phyloP scores from a whole-genome alignment of 2,888 invertebrate species.

The Yponomeuta cagnagella region DNA sequence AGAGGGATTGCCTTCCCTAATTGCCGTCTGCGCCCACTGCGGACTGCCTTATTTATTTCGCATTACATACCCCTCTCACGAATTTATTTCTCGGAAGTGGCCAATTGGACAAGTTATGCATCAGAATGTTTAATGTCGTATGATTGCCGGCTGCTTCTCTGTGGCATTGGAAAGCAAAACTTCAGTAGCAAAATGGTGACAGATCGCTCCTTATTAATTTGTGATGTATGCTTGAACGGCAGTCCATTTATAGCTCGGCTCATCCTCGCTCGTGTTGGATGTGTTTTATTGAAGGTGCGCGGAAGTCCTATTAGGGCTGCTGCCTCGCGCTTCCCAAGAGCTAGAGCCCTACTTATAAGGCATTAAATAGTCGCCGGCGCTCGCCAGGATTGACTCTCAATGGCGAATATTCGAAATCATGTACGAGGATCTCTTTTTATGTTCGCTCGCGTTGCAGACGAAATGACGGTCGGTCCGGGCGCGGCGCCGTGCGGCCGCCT shows the following conservation, averaged over 20 bases:
- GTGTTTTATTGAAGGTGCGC: conserved; percentile 23
- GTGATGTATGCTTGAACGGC: not conserved
- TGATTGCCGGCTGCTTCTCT: conserved; percentile 22
- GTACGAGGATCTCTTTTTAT: conserved; percentile 30
- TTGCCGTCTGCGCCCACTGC: conserved; percentile 20
- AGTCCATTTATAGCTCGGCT: not conserved
- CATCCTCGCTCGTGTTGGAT: not conserved
- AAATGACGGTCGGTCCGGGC: conserved; percentile 55
- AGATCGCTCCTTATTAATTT: conserved; percentile 9
- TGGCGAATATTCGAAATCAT: conserved; percentile 37
- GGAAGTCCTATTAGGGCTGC: conserved; percentile 35
- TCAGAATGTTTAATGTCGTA: conserved; percentile 33
- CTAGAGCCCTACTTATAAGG: conserved; percentile 39
- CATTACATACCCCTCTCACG: conserved; percentile 28
- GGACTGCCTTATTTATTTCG: conserved; percentile 40
- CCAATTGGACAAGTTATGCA: conserved; percentile 39
- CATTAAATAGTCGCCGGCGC: conserved; percentile 41
- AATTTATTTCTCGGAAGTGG: conserved; percentile 49
- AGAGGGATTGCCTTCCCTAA: conserved; percentile 45
- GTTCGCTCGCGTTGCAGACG: conserved; percentile 56
- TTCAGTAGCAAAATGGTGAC: not conserved
- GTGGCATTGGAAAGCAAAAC: not conserved
- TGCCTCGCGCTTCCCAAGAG: conserved; percentile 25
- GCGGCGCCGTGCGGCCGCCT: conserved; percentile 66
- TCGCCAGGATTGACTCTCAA: conserved; percentile 45